Conservation (phyloP, 2,797 vertebrate genomes). For the Urosaurus nigricauda region DNA sequence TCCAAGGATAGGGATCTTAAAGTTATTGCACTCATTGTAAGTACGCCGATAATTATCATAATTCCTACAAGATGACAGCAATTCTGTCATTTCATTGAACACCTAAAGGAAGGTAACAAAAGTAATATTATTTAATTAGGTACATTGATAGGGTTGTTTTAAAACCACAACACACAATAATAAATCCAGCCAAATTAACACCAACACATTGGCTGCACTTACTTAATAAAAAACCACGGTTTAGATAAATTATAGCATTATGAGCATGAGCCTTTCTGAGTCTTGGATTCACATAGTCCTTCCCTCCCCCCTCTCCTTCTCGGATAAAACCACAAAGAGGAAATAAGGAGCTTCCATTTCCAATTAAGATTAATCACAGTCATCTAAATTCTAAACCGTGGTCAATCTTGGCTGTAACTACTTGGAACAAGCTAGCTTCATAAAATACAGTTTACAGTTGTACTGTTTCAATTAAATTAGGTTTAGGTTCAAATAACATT, state of each 20-base stretch:
- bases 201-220: not conserved
- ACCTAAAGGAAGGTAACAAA: conserved; percentile 78
- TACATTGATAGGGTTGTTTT: not conserved
- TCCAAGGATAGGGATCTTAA: conserved; percentile 95
- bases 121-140: not conserved
- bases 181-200: not conserved
- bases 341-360: not conserved
- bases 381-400: not conserved
- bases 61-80: conserved; percentile 93
- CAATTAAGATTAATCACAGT: not conserved
- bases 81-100: conserved; percentile 95
- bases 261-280: not conserved
- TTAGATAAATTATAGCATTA: not conserved
- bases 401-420: not conserved
- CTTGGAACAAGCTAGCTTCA: not conserved
- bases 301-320: no score
- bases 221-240: not conserved
- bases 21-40: conserved; percentile 87
- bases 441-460: not conserved
- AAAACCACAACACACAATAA: not conserved
- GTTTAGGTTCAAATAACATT: not conserved
- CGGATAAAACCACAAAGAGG: not conserved
- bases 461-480: not conserved
- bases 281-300: not conserved
- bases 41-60: conserved; percentile 94